These are phyloP conservation scores for Leuciscus waleckii DNA, from an alignment of 2,797 vertebrate species.

Conservation along the genomic window DNA sequence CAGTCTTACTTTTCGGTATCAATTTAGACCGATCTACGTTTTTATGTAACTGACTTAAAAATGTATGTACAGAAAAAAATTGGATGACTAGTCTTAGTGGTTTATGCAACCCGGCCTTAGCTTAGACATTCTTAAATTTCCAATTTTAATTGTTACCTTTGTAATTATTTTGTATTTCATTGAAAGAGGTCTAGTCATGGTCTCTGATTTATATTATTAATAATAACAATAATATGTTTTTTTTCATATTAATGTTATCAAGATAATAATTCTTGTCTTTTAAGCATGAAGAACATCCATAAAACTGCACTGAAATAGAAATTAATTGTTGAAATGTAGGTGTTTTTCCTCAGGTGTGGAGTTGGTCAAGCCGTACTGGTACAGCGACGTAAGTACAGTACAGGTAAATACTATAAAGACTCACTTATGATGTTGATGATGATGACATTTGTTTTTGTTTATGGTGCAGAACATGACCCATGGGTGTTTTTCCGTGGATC, in stretches of 20 bases:
- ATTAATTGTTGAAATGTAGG: background rate
- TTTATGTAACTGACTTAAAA: background rate
- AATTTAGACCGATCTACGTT: background rate
- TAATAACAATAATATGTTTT: background rate
- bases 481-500: conserved; percentile 89
- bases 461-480: conserved; percentile 75
- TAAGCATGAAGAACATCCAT: background rate
- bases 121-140: background rate
- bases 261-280: background rate
- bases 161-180: background rate
- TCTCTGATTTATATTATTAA: background rate
- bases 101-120: background rate
- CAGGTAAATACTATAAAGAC: background rate
- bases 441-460: background rate
- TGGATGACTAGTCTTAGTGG: background rate
- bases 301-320: background rate
- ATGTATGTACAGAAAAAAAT: background rate
- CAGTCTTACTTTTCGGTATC: background rate
- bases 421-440: background rate
- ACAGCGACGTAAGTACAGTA: conserved; percentile 80
- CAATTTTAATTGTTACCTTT: background rate
- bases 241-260: no score
- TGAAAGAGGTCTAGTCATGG: background rate
- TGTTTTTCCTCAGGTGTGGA: conserved; percentile 70
- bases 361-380: conserved; percentile 81